Evolutionary conservation across 92 coral and sea anemone genomes (phyloP).

Genomic region (Pocillopora grandis): DNA sequence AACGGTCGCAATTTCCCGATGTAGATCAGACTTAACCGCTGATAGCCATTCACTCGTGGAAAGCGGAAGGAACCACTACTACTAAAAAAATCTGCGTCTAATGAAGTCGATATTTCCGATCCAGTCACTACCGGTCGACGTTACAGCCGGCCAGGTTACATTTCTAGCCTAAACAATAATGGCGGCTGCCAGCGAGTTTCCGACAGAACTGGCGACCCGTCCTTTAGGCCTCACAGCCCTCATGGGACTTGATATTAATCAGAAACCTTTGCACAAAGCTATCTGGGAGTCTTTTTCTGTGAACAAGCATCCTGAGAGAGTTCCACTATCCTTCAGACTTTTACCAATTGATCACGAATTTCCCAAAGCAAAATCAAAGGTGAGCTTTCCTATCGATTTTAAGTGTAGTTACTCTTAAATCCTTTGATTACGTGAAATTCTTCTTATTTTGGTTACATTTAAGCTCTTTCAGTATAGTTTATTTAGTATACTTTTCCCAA

Average conservation of each 20-base stretch:
- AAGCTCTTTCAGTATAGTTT: not conserved
- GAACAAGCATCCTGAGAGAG: constrained; percentile 88
- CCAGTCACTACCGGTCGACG: too few species aligned
- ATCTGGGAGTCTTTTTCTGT: constrained; percentile 98
- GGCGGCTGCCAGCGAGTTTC: constrained; percentile 99
- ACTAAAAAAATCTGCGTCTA: too few species aligned
- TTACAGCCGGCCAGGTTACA: too few species aligned
- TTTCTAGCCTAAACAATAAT: constrained; percentile 61
- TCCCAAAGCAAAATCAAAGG: constrained; percentile 95
- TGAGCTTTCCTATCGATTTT: not conserved
- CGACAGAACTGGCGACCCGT: constrained; percentile 88
- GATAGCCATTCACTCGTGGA: too few species aligned
- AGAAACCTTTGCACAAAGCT: constrained; percentile 82
- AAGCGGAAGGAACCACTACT: too few species aligned
- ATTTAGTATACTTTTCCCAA: constrained; percentile 13
- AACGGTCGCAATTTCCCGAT: too few species aligned
- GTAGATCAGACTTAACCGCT: too few species aligned
- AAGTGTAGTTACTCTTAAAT: too few species aligned
- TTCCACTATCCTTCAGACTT: constrained; percentile 88
- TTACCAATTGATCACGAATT: constrained; percentile 82
- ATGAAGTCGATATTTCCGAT: too few species aligned
- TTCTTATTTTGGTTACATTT: too few species aligned
- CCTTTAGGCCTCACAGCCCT: constrained; percentile 96
- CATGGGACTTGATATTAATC: constrained; percentile 74
- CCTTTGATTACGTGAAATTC: too few species aligned